These are phyloP conservation scores for Oscheius onirici DNA, from an alignment of 2,888 invertebrate species.

Conservation along the genomic window DNA sequence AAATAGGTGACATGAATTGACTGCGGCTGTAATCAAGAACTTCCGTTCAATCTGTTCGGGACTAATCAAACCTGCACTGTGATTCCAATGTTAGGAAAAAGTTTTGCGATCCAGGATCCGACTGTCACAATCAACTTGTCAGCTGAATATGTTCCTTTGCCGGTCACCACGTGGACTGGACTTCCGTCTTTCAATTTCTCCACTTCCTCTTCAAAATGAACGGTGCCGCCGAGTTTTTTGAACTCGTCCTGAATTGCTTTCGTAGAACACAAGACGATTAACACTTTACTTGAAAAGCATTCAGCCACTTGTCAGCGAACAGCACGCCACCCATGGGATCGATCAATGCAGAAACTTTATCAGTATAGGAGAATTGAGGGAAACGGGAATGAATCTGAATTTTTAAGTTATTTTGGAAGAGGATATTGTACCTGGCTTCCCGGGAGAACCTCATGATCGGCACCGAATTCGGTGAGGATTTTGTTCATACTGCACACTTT, in stretches of 20 bases:
- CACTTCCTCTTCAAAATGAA: slow-evolving; percentile 39
- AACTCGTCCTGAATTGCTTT: slow-evolving; percentile 47
- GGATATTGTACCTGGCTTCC: slow-evolving; percentile 35
- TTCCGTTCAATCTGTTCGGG: background rate
- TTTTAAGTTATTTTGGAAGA: background rate
- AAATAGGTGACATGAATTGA: slow-evolving; percentile 27
- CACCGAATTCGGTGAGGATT: slow-evolving; percentile 40
- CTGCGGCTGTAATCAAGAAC: slow-evolving; percentile 16
- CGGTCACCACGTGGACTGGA: slow-evolving; percentile 32
- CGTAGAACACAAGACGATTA: background rate
- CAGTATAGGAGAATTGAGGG: slow-evolving; percentile 48
- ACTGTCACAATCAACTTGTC: slow-evolving; percentile 61
- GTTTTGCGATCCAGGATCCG: slow-evolving; percentile 63
- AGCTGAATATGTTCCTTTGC: slow-evolving; percentile 40
- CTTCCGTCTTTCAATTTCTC: background rate
- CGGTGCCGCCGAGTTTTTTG: slow-evolving; percentile 39
- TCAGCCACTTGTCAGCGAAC: slow-evolving; percentile 56
- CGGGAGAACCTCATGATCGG: slow-evolving; percentile 44
- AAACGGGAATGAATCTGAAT: slow-evolving; percentile 40
- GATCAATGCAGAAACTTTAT: slow-evolving; percentile 47
- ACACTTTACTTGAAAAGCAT: slow-evolving; percentile 44
- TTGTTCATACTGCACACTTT: slow-evolving; percentile 38
- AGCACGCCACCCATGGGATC: slow-evolving; percentile 59
- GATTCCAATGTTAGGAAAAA: slow-evolving; percentile 52
- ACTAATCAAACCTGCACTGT: slow-evolving; percentile 42